Evolutionary conservation across 2,888 invertebrate genomes (phyloP), one percentile per base, ranked within the genome.

Genomic region (Athalia rosae): DNA sequence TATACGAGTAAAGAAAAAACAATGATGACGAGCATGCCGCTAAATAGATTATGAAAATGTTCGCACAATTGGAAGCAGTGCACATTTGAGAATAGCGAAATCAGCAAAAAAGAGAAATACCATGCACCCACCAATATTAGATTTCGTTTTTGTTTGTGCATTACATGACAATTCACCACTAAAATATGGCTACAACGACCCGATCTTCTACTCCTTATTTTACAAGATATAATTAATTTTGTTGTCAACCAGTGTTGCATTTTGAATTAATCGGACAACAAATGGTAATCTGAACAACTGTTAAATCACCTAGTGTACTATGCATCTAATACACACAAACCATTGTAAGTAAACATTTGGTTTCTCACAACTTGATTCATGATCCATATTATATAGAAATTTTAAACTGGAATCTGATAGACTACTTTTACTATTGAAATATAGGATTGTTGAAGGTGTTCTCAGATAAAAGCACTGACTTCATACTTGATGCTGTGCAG

Each of bases 81-180:
- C 79, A 80, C 79, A 80, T 79, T 80, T 78, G 80, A 78, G 80
- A 80, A 76, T 79, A 78, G 64, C 66, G 64, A 79, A 76, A 76
- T 77, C 4, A 79, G 69, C 79, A 45, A 67, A 77, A 77, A 80
- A 77, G 64, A 77, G 41, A 83, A 79, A 84, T 79, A 82, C 79
- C 88, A 87, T 88, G 87, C 87, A 84, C 82, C 82, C 83, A 85
- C 83, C 83, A 82, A 84, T 82, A 85, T 79, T 82, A 71, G 71
- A 77, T 80, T 78, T 71, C 81, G 73, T 77, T 80, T 78, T 82
- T 83, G 82, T 82, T 84, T 82, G 80, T 82, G 79, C 82, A 82
- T 81, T 82, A 82, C 83, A 76, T n/a, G 85, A 87, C 84, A 81
- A 85, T 85, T 85, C 85, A 85, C 83, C 85, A 50, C 71, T 58